Percentiles rank a stretch among this genome's conserved stretches.
Evolutionary conservation across 2,797 vertebrate species (phyloP).

Genomic region (Percopsis omiscomaycus): DNA sequence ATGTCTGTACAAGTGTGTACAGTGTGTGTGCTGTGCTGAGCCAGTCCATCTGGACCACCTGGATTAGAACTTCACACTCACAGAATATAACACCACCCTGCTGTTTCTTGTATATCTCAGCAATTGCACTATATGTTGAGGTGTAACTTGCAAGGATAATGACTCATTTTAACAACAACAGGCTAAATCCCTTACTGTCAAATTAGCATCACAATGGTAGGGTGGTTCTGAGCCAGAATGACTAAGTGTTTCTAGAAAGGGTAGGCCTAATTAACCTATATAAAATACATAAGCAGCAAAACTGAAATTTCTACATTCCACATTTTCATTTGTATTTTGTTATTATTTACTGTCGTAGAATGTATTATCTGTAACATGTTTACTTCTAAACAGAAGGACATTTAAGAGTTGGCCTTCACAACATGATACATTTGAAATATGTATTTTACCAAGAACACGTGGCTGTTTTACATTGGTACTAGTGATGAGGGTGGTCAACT

Average conservation of each 20-base stretch:
- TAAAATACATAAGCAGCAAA: no score
- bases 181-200: slow-evolving; percentile 12
- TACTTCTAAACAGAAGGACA: background rate
- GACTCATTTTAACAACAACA: background rate
- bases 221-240: background rate
- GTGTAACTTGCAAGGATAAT: background rate
- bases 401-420: background rate
- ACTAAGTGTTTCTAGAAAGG: background rate
- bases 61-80: slow-evolving; percentile 19
- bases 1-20: slow-evolving; percentile 22
- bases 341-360: background rate
- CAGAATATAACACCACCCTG: slow-evolving; percentile 12
- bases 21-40: slow-evolving; percentile 19
- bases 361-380: background rate
- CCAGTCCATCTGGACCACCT: slow-evolving; percentile 45
- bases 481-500: no score
- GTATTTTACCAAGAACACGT: background rate
- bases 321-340: no score
- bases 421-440: background rate
- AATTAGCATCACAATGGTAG: background rate
- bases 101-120: slow-evolving; percentile 7
- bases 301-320: no score
- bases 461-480: background rate
- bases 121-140: background rate
- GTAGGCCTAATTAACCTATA: no score